Base-by-base conservation (phyloP, 35 echinoderm and acorn worm species). In the Hemicentrotus pulcherrimus region DNA sequence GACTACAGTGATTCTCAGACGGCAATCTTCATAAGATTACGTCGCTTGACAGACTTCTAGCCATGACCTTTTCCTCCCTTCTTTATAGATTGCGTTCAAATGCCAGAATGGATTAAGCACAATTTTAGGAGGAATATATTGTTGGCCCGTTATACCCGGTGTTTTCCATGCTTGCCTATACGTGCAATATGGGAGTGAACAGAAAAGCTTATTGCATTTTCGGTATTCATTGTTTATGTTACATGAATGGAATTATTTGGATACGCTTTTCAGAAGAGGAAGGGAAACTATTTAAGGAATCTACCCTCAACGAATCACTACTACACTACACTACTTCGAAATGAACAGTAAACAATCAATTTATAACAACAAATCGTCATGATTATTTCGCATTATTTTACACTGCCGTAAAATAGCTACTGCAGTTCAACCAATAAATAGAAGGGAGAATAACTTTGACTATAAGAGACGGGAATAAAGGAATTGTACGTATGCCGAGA, bases 61-160 rank as follows among this genome's bases (percentile, higher is more conserved):
- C 87, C 87, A 6, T 89, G 87, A 90, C 88, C 88, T 90, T 90
- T 90, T 35, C 32, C 1, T 45, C 30, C 12, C 12, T 90, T 90
- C 88, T 90, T 33, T 30, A 18, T 90, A 33, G 88, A 45, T 90
- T 90, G 46, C 88, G 32, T 33, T 33, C 32, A 90, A 90, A 90
- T 90, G 88, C 88, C 88, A 90, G 15, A 45, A n/a, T 47, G 88
- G 88, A 90, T 90, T 90, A 90, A 90, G 88, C n/a, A 47, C 32
- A 90, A 90, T 45, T 90, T 90, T 32, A 11, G 88, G 65, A 78
- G 5, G 65, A 78, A 78, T 78, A 78, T 78, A 78, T 78, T 28
- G 19, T 78, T 78, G 22, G 24, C 24, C 65, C 65, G 65, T 78
- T 78, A 5, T 3, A 28, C 65, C 65, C 19, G 65, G 0, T 8